These are phyloP conservation scores for Lasioglossum malachurum DNA, from an alignment of 2,888 invertebrate genomes.

Conservation along the genomic window DNA sequence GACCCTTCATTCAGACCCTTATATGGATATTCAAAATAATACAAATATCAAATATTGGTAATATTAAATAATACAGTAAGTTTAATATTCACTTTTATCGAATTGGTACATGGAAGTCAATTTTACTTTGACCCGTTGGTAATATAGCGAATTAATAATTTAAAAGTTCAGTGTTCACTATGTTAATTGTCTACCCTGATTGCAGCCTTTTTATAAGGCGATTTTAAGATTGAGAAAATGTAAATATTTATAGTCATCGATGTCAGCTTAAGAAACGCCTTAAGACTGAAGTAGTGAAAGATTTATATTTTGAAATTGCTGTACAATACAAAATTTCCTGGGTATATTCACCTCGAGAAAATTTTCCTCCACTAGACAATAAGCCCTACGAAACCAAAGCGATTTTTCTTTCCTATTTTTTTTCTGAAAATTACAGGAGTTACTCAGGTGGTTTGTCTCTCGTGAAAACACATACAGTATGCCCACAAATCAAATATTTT, in stretches of 20 bases:
- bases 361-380: neutral
- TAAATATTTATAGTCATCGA: too few species aligned
- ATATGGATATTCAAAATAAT: too few species aligned
- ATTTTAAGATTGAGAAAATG: neutral
- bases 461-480: neutral
- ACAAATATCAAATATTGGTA: too few species aligned
- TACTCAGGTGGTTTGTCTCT: neutral
- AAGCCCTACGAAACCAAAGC: neutral
- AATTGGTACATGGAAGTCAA: neutral
- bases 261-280: neutral
- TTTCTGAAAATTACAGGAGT: neutral
- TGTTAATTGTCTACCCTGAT: neutral
- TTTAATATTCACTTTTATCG: neutral
- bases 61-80: too few species aligned
- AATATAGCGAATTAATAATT: neutral
- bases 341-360: neutral
- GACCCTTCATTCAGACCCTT: too few species aligned
- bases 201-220: too few species aligned
- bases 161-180: neutral
- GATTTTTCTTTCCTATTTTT: neutral
- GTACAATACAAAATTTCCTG: neutral
- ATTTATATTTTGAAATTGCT: neutral
- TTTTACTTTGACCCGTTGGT: neutral
- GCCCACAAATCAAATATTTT: neutral
- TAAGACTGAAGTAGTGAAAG: neutral